Percentiles rank a stretch among this genome's conserved stretches.
Evolutionary conservation across 2,113 vertebrate species (phyloP).

Genomic region (Vidua macroura): DNA sequence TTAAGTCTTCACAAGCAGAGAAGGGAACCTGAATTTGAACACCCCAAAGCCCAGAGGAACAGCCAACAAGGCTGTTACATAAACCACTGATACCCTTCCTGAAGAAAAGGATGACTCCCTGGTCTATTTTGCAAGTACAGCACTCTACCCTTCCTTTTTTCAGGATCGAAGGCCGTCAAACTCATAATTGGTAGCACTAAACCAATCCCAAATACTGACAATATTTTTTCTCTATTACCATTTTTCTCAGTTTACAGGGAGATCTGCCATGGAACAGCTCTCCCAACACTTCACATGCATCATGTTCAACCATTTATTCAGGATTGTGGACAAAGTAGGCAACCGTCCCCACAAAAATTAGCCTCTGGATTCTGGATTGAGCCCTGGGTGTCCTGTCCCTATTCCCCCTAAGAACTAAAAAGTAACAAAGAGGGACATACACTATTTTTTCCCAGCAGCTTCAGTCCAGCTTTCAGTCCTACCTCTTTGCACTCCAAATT

Average conservation of each 20-base stretch:
- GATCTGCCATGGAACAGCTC: background rate
- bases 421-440: background rate
- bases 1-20: background rate
- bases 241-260: background rate
- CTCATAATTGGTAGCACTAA: background rate
- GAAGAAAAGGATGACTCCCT: background rate
- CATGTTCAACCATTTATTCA: background rate
- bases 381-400: background rate
- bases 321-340: background rate
- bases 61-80: background rate
- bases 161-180: background rate
- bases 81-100: background rate
- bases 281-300: background rate
- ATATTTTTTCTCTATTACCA: background rate
- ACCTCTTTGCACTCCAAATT: background rate
- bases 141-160: background rate
- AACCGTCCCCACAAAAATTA: background rate
- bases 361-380: background rate
- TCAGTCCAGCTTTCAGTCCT: background rate
- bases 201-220: background rate
- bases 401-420: background rate
- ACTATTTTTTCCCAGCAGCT: background rate
- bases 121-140: background rate
- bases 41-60: background rate
- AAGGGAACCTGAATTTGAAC: background rate